Base-by-base conservation (phyloP, 1,140 invertebrate species). In the Pachypeltis micranthus region DNA sequence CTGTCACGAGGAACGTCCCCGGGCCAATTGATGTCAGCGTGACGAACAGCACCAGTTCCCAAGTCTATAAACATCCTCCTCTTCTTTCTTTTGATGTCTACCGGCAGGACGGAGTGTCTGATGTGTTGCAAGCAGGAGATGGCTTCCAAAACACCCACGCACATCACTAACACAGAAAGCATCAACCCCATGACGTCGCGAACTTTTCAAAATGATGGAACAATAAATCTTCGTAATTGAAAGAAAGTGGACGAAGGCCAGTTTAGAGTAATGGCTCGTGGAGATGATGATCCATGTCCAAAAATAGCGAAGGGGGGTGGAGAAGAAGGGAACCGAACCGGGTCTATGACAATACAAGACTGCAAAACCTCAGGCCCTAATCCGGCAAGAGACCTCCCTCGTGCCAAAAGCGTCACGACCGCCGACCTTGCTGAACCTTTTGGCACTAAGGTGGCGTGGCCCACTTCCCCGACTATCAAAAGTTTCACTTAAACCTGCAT, bases 161-260 rank as follows among this genome's bases (percentile, higher is more conserved):
- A 56, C 28, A 65, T 62, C 28, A 65, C 64, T 16, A 65, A 57
- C n/a, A 65, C 64, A 1, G 64, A 65, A 24, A 65, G 25, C 61
- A 63, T 58, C 27, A 65, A 44, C 25, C 64, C 64, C 64, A 65
- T 65, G 2, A 31, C 21, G 12, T 4, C 21, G 21, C 7, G 21
- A 21, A 7, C 7, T 57, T 7, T 26, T 28, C 28, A 27, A 59
- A 29, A 59, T 7, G 47, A 51, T n/a, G 23, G 27, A 34, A 59
- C 2, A 19, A 57, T 57, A 14, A 57, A 59, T 59, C 57, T 28
- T n/a, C 27, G 14, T 31, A 59, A 59, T 59, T 59, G 57, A 59
- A 59, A 51, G 47, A 59, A 28, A 27, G 57, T 59, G 57, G 29
- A 59, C 26, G 26, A 14, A 16, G 57, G 26, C 57, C 26, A 59